Percentiles rank a stretch among this genome's conserved stretches.
phyloP scores from a whole-genome alignment of 92 coral and sea anemone species.

The Zoanthus gigantus region DNA sequence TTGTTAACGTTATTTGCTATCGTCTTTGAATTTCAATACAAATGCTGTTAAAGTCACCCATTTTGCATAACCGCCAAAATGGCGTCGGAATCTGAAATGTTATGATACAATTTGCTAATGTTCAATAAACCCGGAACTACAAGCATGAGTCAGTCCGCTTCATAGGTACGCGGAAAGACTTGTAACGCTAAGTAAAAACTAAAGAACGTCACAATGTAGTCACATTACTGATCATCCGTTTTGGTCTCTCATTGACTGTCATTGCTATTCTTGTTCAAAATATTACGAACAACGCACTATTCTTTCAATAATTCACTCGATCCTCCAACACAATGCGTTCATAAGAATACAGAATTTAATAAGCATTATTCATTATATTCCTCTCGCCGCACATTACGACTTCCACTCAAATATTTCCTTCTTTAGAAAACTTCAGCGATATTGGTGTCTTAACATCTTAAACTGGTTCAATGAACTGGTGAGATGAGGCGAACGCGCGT shows the following conservation, averaged over 20 bases:
- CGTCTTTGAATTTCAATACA: too few species aligned
- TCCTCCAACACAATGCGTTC: neutral
- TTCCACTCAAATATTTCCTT: neutral
- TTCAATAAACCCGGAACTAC: conserved; percentile 34
- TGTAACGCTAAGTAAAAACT: neutral
- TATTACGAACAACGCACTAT: neutral
- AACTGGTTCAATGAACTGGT: neutral
- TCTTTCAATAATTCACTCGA: neutral
- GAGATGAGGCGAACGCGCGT: neutral
- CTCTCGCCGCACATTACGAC: neutral
- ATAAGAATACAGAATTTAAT: neutral
- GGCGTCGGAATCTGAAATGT: too few species aligned
- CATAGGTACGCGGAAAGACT: conserved; percentile 33
- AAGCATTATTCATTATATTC: neutral
- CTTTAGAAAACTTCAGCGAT: neutral
- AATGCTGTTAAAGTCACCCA: too few species aligned
- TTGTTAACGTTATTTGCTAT: too few species aligned
- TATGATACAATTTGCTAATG: neutral
- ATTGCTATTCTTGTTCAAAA: neutral
- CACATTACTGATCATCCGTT: neutral
- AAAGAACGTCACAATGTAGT: neutral
- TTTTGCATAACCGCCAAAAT: too few species aligned
- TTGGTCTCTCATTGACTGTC: neutral
- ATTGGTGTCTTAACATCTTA: neutral
- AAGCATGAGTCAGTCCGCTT: neutral